Percentiles rank a stretch among this genome's conserved stretches.
These are phyloP conservation scores for Setipinna tenuifilis DNA, from an alignment of 2,797 vertebrate genomes.

Conservation along the genomic window DNA sequence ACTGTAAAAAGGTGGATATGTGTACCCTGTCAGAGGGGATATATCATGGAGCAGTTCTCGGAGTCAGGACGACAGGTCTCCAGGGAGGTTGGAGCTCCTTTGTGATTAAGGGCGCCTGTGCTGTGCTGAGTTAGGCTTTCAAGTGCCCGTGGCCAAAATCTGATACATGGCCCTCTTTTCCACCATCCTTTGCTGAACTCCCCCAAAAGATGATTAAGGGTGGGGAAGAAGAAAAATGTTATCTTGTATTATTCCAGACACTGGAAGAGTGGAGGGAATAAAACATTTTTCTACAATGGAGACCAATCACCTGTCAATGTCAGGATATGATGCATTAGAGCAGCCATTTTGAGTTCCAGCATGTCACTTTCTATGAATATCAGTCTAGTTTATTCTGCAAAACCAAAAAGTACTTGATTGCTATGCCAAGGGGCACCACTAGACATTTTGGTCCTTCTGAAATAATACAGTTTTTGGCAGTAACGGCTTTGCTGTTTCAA, in stretches of 20 bases:
- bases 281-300: not conserved
- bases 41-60: not conserved
- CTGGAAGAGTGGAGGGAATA: not conserved
- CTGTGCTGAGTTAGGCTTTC: slow-evolving; percentile 21
- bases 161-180: slow-evolving; percentile 11
- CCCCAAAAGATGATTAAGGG: too few relatives aligned
- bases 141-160: slow-evolving; percentile 1
- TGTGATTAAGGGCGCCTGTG: slow-evolving; percentile 16
- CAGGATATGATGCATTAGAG: not conserved
- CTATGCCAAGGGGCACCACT: too few relatives aligned
- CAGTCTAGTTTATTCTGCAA: not conserved
- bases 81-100: not conserved
- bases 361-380: not conserved
- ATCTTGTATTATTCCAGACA: not conserved
- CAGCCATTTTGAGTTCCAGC: not conserved
- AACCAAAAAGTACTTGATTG: too few relatives aligned
- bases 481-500: not conserved
- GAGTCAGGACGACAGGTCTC: not conserved
- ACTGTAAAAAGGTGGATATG: not conserved
- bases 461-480: too few relatives aligned
- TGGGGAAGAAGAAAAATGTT: not conserved
- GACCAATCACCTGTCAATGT: not conserved
- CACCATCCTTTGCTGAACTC: not conserved
- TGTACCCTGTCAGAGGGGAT: not conserved
- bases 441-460: too few relatives aligned